Base-by-base conservation (phyloP, 2,113 vertebrate species). In the Falcunculus frontatus region DNA sequence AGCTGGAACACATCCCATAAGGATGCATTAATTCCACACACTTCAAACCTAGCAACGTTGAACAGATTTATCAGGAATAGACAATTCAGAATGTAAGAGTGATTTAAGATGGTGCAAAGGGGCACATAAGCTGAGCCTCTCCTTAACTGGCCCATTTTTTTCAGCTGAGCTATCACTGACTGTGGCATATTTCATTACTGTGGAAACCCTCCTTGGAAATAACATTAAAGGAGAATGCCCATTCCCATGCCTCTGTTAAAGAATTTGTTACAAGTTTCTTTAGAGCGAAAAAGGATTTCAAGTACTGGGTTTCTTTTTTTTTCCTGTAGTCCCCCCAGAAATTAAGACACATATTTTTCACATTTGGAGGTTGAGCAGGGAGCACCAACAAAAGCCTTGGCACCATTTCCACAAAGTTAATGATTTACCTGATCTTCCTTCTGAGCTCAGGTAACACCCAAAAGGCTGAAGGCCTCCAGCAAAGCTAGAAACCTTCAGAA, bases 131-230 rank as follows among this genome's bases (percentile, higher is more conserved):
- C 92, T 59, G 39, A 93, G 70, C 56, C 53, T 87, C 80, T 89
- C 53, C 67, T 91, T 90, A 92, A 90, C 78, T 75, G 65, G 52
- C 33, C 60, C 16, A 16, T 90, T 73, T 78, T 84, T 59, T 81
- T 75, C 86, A 83, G 69, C 88, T 50, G 52, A 74, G 79, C 70
- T 68, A 55, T 84, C 88, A 63, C 2, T 76, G 84, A 70, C 81
- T 85, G 19, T 65, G 79, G 78, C 81, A 50, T 95, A 77, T 87
- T 93, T 96, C 82, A 96, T 80, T 60, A 46, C 62, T 50, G 62
- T 49, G 35, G 56, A 96, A 93, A 77, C 16, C 18, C 63, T 68
- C 70, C 73, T 29, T 56, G 60, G 87, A 85, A 94, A 77, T 2
- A 57, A 55, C 32, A 4, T 65, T 50, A 60, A 88, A 95, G 64